Percentiles rank a stretch among this genome's conserved stretches.
Conservation (phyloP, 2,797 vertebrate species). For the Morelia viridis region DNA sequence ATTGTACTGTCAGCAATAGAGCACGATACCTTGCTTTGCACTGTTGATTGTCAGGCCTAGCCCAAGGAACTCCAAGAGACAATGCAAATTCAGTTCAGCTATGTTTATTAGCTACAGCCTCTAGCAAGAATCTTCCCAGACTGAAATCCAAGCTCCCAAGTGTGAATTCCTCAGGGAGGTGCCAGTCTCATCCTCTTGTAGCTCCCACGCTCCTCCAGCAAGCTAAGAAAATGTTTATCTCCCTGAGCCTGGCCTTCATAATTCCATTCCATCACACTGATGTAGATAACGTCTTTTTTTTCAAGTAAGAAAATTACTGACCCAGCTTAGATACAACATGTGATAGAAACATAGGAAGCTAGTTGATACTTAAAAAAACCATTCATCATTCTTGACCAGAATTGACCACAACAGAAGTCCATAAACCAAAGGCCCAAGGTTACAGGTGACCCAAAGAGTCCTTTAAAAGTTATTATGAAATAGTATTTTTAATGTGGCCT, state of each 20-base stretch:
- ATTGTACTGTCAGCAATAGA: neutral
- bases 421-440: neutral
- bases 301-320: neutral
- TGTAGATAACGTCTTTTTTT: neutral
- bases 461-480: neutral
- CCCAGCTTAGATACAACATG: neutral
- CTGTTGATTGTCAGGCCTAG: neutral
- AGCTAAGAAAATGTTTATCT: too few relatives aligned
- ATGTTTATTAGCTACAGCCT: too few relatives aligned
- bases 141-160: too few relatives aligned
- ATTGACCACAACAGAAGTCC: neutral
- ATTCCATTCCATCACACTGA: too few relatives aligned
- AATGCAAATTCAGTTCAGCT: too few relatives aligned
- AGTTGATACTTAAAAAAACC: neutral
- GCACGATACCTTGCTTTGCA: neutral
- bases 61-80: too few relatives aligned
- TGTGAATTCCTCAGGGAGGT: too few relatives aligned
- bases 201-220: too few relatives aligned
- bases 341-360: neutral
- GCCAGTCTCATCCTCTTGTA: too few relatives aligned
- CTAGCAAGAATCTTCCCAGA: too few relatives aligned
- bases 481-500: neutral
- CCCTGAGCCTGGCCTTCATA: too few relatives aligned
- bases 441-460: neutral
- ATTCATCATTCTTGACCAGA: neutral